A percentile compares a stretch with the other conserved stretches of the same genome.
phyloP scores from a whole-genome alignment of 2,888 invertebrate genomes.

The Yponomeuta malinellus region DNA sequence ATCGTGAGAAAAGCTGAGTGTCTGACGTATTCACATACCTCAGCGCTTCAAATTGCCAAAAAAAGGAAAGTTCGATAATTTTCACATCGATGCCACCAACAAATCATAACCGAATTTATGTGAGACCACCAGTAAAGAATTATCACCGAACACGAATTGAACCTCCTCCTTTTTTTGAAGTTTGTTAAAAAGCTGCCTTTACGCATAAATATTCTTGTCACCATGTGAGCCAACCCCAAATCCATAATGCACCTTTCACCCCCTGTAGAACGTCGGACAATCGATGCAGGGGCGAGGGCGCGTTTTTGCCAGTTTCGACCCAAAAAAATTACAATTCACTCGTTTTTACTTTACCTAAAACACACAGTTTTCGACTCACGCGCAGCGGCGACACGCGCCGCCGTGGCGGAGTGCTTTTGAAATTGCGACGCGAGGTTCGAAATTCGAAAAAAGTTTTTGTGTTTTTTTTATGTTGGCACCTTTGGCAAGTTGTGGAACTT shows the following conservation, averaged over 20 bases:
- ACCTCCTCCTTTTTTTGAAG: no score
- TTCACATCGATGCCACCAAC: no score
- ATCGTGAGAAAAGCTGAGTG: no score
- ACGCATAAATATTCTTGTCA: no score
- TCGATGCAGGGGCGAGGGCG: conserved; percentile 48
- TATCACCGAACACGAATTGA: no score
- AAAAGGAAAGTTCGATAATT: no score
- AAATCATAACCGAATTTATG: no score
- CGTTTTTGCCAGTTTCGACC: conserved; percentile 69
- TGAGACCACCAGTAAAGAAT: no score
- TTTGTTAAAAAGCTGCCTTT: no score
- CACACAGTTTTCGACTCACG: conserved; percentile 62
- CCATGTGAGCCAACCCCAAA: conserved; percentile 44
- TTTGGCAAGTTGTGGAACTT: conserved; percentile 10
- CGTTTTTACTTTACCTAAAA: conserved; percentile 74
- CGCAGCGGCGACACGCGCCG: conserved; percentile 61
- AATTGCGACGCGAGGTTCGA: conserved; percentile 12
- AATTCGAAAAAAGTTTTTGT: conserved; percentile 19
- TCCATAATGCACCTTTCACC: conserved; percentile 60
- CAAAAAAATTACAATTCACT: conserved; percentile 55
- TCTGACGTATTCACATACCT: no score
- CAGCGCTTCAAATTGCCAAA: no score
- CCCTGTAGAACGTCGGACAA: conserved; percentile 46
- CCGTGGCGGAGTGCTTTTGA: conserved; percentile 20
- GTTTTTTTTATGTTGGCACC: conserved; percentile 1